Evolutionary conservation across 2,888 invertebrate species (phyloP), one percentile per base, ranked within the genome.

Genomic region (Parasteatoda lunata): DNA sequence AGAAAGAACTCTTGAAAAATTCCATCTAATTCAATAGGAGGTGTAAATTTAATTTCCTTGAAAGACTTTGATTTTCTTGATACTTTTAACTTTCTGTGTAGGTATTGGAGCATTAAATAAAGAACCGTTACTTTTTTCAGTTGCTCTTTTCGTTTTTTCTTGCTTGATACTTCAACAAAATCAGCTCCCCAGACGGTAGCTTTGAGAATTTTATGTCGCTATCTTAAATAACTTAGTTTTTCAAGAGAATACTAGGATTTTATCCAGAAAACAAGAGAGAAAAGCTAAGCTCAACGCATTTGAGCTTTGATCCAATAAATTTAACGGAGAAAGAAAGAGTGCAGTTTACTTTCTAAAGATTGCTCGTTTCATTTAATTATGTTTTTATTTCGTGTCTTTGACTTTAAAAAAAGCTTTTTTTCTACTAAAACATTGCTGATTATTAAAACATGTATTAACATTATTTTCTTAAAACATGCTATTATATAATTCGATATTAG

Each of bases 31-130:
- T 69, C 78, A 84, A 84, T 84, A 73, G 68, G 79, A 84, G 78
- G 77, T 73, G 84, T 84, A 84, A 84, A 84, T 79, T 84, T 79
- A 84, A 84, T 84, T 84, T 84, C 72, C 49, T 68, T 84, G 75
- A 84, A 79, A 84, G 78, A 78, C 78, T 84, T 79, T 69, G 84
- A 65, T 51, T 49, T 69, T 69, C 66, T 47, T 84, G 84, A 78
- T 78, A 84, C 71, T 78, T 77, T 75, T 48, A 68, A 75, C 30
- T 78, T 84, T 84, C 78, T 78, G 78, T 69, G 78, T 68, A 68
- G 49, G 73, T 45, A 69, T 69, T 75, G 51, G 13, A 48, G 59
- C 75, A 68, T 84, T 84, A 84, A 84, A 84, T 78, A 79, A 83
- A 79, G 72, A 72, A 70, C 64, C 47, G 49, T 48, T 68, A 51